These are phyloP conservation scores for Pao palembangensis DNA, from an alignment of 2,113 vertebrate genomes.

Conservation along the genomic window DNA sequence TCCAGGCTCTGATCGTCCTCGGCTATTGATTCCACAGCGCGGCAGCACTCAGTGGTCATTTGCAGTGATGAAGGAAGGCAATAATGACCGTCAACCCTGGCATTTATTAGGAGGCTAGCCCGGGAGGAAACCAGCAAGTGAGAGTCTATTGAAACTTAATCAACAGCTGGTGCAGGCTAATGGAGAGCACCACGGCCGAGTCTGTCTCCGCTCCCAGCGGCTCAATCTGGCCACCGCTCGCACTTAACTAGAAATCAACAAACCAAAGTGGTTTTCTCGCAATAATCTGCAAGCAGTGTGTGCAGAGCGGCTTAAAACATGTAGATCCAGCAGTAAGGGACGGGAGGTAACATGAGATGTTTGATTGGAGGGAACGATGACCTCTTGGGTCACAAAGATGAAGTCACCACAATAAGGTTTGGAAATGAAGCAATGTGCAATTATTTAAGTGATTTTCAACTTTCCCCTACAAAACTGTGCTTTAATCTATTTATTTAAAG, in stretches of 20 bases:
- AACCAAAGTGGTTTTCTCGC: slow-evolving; percentile 7
- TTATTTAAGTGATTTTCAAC: too few relatives aligned
- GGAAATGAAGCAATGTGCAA: too few relatives aligned
- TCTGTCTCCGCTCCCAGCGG: slow-evolving; percentile 37
- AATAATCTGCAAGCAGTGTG: background rate
- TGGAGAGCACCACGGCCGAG: slow-evolving; percentile 32
- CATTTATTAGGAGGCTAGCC: slow-evolving; percentile 65
- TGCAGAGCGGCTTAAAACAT: background rate
- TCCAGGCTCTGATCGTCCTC: slow-evolving; percentile 45
- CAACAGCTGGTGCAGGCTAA: slow-evolving; percentile 56
- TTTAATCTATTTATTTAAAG: too few relatives aligned
- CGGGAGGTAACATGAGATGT: too few relatives aligned
- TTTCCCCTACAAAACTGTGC: too few relatives aligned
- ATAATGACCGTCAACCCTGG: slow-evolving; percentile 58
- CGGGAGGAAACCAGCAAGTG: slow-evolving; percentile 51
- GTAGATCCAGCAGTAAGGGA: too few relatives aligned
- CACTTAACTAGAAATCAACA: slow-evolving; percentile 23
- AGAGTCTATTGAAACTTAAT: slow-evolving; percentile 66
- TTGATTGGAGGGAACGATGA: too few relatives aligned
- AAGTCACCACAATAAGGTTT: too few relatives aligned
- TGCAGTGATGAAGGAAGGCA: slow-evolving; percentile 70
- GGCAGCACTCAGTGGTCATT: slow-evolving; percentile 62
- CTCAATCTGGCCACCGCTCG: slow-evolving; percentile 27
- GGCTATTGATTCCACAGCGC: slow-evolving; percentile 61
- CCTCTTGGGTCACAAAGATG: too few relatives aligned